Evolutionary conservation across 2,888 invertebrate genomes (phyloP).

Genomic region (Chironomus riparius): DNA sequence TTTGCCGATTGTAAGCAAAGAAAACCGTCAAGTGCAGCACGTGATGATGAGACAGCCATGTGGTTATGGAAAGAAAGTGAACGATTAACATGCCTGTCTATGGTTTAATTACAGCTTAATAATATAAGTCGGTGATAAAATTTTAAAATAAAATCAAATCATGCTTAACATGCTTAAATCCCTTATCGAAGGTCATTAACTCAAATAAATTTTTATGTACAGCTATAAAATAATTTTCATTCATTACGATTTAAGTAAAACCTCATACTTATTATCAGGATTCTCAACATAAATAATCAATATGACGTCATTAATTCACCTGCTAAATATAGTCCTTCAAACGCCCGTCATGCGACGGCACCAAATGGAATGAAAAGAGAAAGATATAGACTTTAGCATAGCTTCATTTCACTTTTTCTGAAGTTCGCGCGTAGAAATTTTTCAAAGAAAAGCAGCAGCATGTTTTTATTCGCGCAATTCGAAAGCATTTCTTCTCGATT

Average conservation of each 20-base stretch:
- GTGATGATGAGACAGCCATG: constrained; percentile 46
- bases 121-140: not conserved
- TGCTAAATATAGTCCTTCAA: not conserved
- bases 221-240: not conserved
- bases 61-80: constrained; percentile 52
- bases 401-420: not conserved
- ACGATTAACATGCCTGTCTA: constrained; percentile 28
- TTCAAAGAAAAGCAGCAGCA: not conserved
- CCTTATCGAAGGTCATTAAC: not conserved
- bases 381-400: not conserved
- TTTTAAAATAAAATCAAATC: not conserved
- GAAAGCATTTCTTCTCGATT: not conserved
- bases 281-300: not conserved
- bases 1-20: constrained; percentile 52
- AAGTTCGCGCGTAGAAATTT: not conserved
- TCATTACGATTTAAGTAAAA: not conserved
- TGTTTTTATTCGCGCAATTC: not conserved
- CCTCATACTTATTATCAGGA: too few relatives aligned
- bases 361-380: not conserved
- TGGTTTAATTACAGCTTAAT: not conserved
- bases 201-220: not conserved
- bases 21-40: constrained; percentile 46
- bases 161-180: not conserved
- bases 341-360: not conserved
- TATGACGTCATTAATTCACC: not conserved